Conservation (phyloP, 2,888 invertebrate species). For the Ophraella communa region DNA sequence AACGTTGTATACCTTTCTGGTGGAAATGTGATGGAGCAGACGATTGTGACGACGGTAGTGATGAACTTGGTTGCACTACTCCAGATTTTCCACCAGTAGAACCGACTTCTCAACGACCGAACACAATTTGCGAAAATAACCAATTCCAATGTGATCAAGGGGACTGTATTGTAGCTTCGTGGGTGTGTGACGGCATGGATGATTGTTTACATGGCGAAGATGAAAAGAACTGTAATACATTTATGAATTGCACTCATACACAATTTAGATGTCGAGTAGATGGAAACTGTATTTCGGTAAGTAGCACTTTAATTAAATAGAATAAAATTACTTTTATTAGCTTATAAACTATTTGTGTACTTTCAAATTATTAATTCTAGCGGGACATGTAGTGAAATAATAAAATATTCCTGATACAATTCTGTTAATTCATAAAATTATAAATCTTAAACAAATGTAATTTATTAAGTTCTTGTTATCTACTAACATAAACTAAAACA, state of each 20-base stretch:
- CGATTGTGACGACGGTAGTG: conserved; percentile 78
- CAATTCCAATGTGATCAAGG: conserved; percentile 66
- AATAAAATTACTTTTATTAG: too few relatives aligned
- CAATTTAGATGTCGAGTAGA: conserved; percentile 69
- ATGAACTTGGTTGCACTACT: conserved; percentile 66
- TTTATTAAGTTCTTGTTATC: too few relatives aligned
- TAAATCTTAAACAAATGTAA: too few relatives aligned
- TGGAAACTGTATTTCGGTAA: conserved; percentile 66
- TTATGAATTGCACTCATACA: conserved; percentile 54
- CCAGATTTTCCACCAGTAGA: conserved; percentile 25
- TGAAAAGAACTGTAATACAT: conserved; percentile 60
- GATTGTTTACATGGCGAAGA: conserved; percentile 71
- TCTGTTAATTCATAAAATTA: too few relatives aligned
- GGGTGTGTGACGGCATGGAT: conserved; percentile 68
- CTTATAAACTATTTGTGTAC: too few relatives aligned
- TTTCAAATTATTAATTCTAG: too few relatives aligned
- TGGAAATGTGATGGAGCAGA: conserved; percentile 81
- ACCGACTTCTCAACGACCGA: conserved; percentile 7
- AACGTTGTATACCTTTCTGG: conserved; percentile 77
- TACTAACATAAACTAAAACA: too few relatives aligned
- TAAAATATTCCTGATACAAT: too few relatives aligned
- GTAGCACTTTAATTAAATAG: conserved; percentile 16
- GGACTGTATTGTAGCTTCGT: conserved; percentile 67
- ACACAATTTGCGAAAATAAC: conserved; percentile 61
- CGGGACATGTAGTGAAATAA: too few relatives aligned